Conservation (phyloP, 2,113 vertebrate species). For the Myrmophylax atrothorax region DNA sequence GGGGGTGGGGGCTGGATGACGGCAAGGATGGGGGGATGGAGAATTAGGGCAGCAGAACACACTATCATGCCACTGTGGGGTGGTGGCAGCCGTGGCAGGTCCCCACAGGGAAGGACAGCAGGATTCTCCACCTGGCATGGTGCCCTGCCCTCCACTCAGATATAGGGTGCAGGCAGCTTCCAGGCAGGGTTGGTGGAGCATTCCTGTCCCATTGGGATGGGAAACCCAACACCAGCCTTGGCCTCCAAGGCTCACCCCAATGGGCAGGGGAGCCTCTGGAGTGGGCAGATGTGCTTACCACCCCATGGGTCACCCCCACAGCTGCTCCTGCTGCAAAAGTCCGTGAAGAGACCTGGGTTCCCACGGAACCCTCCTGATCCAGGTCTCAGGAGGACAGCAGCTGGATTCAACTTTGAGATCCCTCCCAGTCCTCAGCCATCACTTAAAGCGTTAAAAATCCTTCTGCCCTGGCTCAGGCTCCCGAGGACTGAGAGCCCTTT, state of each 20-base stretch:
- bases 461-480: neutral
- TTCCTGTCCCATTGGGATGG: neutral
- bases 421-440: neutral
- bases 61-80: rapidly evolving
- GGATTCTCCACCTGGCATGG: rapidly evolving
- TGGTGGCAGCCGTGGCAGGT: rapidly evolving
- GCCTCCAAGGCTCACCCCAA: rapidly evolving
- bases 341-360: neutral
- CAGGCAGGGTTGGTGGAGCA: neutral
- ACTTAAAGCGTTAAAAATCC: conserved; percentile 17
- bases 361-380: no score
- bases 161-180: neutral
- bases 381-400: neutral
- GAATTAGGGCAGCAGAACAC: neutral
- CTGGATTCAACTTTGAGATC: neutral
- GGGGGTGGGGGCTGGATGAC: rapidly evolving
- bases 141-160: rapidly evolving
- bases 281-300: rapidly evolving
- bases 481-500: conserved; percentile 35
- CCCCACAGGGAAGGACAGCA: neutral
- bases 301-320: neutral
- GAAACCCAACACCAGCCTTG: rapidly evolving
- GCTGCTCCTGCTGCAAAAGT: neutral
- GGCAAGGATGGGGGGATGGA: neutral
- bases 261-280: neutral